phyloP scores from a whole-genome alignment of 2,888 invertebrate genomes.

The Boloria euphrosyne region DNA sequence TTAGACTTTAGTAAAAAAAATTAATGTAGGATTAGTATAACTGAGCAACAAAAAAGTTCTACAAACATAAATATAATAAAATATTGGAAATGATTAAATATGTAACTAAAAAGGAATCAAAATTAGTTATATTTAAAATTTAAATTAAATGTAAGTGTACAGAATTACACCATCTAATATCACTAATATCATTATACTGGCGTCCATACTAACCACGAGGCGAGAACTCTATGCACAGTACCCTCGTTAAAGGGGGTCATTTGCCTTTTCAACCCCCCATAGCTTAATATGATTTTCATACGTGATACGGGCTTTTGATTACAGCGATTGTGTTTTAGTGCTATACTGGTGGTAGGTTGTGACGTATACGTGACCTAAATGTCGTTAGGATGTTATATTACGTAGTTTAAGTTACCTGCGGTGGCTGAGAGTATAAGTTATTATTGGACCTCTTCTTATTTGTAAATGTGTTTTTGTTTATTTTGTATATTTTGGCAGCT shows the following conservation, averaged over 20 bases:
- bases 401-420: not conserved
- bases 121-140: no score
- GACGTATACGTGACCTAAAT: constrained; percentile 9
- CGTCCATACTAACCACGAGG: constrained; percentile 27
- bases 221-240: constrained; percentile 30
- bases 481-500: no score
- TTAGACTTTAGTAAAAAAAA: no score
- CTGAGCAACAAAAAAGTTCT: no score
- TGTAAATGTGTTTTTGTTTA: no score
- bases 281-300: constrained; percentile 37
- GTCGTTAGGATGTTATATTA: not conserved
- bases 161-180: constrained; percentile 3
- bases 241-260: constrained; percentile 36
- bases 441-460: no score
- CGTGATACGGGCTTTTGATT: constrained; percentile 37
- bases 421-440: no score
- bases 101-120: no score
- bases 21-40: no score
- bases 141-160: not conserved
- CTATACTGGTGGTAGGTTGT: constrained; percentile 4
- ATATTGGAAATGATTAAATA: no score
- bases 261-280: constrained; percentile 35
- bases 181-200: constrained; percentile 24
- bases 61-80: no score
- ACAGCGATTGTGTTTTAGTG: constrained; percentile 33